Percentiles rank a stretch among this genome's conserved stretches.
phyloP scores from a whole-genome alignment of 2,113 vertebrate genomes.

The Castor canadensis region DNA sequence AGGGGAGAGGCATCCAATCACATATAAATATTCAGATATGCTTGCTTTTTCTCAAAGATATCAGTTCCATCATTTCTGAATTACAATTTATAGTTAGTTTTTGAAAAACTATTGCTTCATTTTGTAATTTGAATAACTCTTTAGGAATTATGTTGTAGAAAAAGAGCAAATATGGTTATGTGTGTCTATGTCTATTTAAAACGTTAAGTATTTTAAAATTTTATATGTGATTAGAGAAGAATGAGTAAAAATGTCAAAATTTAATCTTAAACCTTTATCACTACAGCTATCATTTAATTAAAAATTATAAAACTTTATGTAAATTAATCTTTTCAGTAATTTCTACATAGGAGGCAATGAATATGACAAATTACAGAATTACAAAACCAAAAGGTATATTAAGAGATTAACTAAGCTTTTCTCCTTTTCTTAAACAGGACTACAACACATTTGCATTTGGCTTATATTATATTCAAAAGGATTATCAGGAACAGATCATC shows the following conservation, averaged over 20 bases:
- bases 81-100: neutral
- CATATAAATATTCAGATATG: neutral
- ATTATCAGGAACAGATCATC: neutral
- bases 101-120: neutral
- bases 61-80: neutral
- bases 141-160: neutral
- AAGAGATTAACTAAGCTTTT: neutral
- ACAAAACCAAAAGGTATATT: neutral
- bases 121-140: conserved; percentile 5
- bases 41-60: too few species aligned
- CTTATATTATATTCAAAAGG: neutral
- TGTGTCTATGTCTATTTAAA: neutral
- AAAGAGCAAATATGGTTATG: neutral
- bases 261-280: neutral
- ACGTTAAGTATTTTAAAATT: neutral
- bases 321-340: conserved; percentile 23
- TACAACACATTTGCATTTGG: neutral
- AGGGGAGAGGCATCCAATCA: neutral
- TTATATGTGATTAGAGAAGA: neutral
- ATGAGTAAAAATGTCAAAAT: neutral
- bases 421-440: neutral
- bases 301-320: neutral
- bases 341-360: neutral
- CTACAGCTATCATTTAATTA: neutral
- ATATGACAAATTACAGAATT: neutral